These are phyloP conservation scores for Cephalotes varians DNA, from an alignment of 2,888 invertebrate species.

Conservation along the genomic window DNA sequence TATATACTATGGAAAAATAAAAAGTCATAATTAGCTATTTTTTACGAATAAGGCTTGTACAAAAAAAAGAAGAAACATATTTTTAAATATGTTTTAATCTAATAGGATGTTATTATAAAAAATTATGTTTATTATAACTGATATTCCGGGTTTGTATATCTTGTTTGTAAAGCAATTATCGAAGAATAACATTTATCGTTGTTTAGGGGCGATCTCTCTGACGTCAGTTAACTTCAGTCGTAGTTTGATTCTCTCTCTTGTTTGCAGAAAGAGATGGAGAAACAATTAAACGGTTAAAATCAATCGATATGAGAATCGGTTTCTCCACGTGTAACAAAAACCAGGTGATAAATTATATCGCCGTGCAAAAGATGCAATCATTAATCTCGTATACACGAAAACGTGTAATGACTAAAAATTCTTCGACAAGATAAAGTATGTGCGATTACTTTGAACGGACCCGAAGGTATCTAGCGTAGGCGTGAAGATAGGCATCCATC, in stretches of 20 bases:
- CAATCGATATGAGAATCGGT: conserved; percentile 11
- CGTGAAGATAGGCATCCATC: conserved; percentile 18
- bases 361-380: neutral
- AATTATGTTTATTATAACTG: neutral
- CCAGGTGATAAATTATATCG: conserved; percentile 23
- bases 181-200: neutral
- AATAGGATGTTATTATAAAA: too few relatives aligned
- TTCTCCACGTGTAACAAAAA: conserved; percentile 26
- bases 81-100: too few relatives aligned
- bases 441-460: conserved; percentile 5
- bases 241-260: conserved; percentile 38
- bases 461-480: neutral
- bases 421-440: conserved; percentile 31
- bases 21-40: neutral
- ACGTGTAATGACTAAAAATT: conserved; percentile 42
- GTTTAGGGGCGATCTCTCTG: neutral
- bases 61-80: too few relatives aligned
- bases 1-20: neutral
- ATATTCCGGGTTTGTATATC: neutral
- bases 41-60: neutral
- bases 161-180: neutral
- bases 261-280: conserved; percentile 1
- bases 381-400: conserved; percentile 23
- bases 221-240: conserved; percentile 13
- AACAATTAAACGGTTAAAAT: conserved; percentile 44